Percentiles rank a stretch among this genome's conserved stretches.
Evolutionary conservation across 2,888 invertebrate species (phyloP).

Genomic region (Tuta absoluta): DNA sequence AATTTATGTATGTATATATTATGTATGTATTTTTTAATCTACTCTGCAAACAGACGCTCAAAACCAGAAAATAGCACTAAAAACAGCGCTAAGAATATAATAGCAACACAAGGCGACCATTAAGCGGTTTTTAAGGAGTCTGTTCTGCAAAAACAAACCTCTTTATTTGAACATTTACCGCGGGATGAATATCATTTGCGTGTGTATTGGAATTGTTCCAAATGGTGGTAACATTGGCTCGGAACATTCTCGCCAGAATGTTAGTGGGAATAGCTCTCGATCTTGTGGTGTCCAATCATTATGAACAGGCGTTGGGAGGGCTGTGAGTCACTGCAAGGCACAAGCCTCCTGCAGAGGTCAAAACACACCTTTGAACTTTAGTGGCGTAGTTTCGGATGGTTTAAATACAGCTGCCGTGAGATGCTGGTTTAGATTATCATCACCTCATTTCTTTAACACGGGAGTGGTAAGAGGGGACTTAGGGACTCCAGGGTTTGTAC

Average conservation of each 20-base stretch:
- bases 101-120: constrained; percentile 4
- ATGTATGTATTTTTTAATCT: not conserved
- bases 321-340: too few relatives aligned
- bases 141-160: constrained; percentile 26
- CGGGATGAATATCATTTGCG: constrained; percentile 35
- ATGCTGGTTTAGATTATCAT: too few relatives aligned
- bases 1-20: too few relatives aligned
- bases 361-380: too few relatives aligned
- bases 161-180: constrained; percentile 30
- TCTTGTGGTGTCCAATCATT: too few relatives aligned
- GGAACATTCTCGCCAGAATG: not conserved
- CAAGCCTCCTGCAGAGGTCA: too few relatives aligned
- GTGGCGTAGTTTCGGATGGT: too few relatives aligned
- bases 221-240: constrained; percentile 34
- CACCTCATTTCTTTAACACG: too few relatives aligned
- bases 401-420: too few relatives aligned
- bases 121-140: constrained; percentile 16
- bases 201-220: constrained; percentile 35
- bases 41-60: not conserved
- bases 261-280: not conserved
- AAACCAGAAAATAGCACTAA: constrained; percentile 11
- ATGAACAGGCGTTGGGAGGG: too few relatives aligned
- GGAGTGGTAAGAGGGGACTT: too few relatives aligned
- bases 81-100: constrained; percentile 15
- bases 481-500: too few relatives aligned